These are phyloP conservation scores for Liodrosophila aerea DNA, from an alignment of 2,888 invertebrate genomes.

Conservation along the genomic window DNA sequence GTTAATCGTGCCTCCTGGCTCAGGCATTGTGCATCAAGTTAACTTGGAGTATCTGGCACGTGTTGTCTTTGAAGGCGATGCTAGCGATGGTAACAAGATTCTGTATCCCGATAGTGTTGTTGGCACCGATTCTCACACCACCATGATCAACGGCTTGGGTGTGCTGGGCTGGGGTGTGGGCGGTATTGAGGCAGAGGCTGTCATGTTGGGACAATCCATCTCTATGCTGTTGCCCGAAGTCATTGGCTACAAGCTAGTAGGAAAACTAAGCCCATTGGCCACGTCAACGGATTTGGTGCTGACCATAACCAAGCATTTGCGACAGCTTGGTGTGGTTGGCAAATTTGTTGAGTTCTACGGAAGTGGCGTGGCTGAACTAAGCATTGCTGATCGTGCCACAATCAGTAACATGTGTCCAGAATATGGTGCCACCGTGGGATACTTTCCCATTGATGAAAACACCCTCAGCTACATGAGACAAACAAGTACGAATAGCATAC, in stretches of 20 bases:
- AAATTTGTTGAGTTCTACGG: constrained; percentile 99
- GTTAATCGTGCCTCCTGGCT: constrained; percentile 98
- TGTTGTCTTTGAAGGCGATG: constrained; percentile 90
- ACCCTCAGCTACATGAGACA: constrained; percentile 93
- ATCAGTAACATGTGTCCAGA: constrained; percentile 99
- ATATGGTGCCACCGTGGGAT: constrained; percentile 98
- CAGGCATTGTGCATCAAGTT: constrained; percentile 99
- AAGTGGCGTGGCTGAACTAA: constrained; percentile 93
- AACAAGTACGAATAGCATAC: constrained; percentile 85
- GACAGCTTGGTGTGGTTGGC: constrained; percentile 97
- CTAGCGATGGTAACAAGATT: constrained; percentile 80
- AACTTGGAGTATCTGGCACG: constrained; percentile 96
- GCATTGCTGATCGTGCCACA: constrained; percentile 98
- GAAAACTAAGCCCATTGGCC: constrained; percentile 90
- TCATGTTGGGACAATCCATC: constrained; percentile 98
- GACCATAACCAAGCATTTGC: constrained; percentile 97
- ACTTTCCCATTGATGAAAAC: constrained; percentile 93
- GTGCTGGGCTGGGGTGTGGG: constrained; percentile 98
- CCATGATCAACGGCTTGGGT: constrained; percentile 99
- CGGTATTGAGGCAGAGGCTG: constrained; percentile 99
- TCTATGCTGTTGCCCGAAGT: constrained; percentile 98
- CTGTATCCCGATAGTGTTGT: constrained; percentile 96
- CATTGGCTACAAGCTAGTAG: constrained; percentile 95
- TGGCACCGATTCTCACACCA: constrained; percentile 99
- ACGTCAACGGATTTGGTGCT: constrained; percentile 98